Percentiles rank a stretch among this genome's conserved stretches.
phyloP scores from a whole-genome alignment of 2,888 invertebrate species.

The Cyclophora punctaria region DNA sequence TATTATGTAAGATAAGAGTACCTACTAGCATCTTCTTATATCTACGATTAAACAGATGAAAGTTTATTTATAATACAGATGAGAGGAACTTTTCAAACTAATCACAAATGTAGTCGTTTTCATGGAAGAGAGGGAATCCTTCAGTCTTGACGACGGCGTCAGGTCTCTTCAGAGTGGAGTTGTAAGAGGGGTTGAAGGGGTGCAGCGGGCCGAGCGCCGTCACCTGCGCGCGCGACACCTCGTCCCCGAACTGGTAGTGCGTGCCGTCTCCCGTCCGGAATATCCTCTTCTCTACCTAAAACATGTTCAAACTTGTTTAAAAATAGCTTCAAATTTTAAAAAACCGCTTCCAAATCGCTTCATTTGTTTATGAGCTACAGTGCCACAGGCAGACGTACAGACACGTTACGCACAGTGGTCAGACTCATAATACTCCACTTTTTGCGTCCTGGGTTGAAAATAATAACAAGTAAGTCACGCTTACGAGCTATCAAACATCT shows the following conservation, averaged over 20 bases:
- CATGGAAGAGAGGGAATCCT: constrained; percentile 53
- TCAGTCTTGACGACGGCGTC: constrained; percentile 36
- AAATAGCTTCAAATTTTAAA: no score
- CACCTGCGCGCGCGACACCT: constrained; percentile 41
- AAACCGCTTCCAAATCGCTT: no score
- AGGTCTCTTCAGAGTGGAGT: constrained; percentile 37
- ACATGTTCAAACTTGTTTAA: background rate
- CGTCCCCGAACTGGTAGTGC: constrained; percentile 68
- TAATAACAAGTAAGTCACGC: background rate
- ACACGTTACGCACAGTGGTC: no score
- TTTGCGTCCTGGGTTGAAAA: background rate
- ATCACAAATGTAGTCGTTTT: constrained; percentile 29
- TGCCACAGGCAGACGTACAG: no score
- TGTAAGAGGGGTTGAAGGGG: constrained; percentile 59
- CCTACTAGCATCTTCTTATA: no score
- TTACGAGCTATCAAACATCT: no score
- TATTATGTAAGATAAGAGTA: no score
- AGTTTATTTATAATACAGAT: no score
- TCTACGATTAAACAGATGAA: no score
- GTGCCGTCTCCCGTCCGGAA: constrained; percentile 79
- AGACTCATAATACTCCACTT: background rate
- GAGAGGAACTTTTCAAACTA: no score
- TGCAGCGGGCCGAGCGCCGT: constrained; percentile 48
- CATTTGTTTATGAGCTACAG: no score
- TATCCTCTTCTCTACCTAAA: constrained; percentile 72